Percentiles rank a stretch among this genome's conserved stretches.
phyloP scores from a whole-genome alignment of 2,113 vertebrate species.

The Synchiropus splendidus region DNA sequence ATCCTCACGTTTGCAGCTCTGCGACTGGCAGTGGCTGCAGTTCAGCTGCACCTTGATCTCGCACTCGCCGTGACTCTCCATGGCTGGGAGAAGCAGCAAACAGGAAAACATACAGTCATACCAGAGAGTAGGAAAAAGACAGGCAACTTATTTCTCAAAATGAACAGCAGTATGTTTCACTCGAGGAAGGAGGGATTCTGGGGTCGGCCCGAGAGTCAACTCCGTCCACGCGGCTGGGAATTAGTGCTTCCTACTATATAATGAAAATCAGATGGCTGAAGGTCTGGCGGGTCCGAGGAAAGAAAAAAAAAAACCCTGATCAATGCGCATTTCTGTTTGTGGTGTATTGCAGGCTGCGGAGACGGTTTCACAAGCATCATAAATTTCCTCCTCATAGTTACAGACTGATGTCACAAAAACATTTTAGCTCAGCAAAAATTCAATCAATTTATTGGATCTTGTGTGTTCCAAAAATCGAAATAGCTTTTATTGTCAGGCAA shows the following conservation, averaged over 20 bases:
- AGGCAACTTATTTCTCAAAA: too few relatives aligned
- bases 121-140: slow-evolving; percentile 3
- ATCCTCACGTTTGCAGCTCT: slow-evolving; percentile 75
- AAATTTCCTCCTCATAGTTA: too few relatives aligned
- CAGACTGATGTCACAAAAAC: too few relatives aligned
- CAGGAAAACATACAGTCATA: slow-evolving; percentile 17
- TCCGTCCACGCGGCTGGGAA: slow-evolving; percentile 40
- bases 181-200: slow-evolving; percentile 21
- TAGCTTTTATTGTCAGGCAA: too few relatives aligned
- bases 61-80: slow-evolving; percentile 82
- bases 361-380: neutral
- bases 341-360: neutral
- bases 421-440: too few relatives aligned
- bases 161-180: slow-evolving; percentile 33
- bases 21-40: slow-evolving; percentile 82
- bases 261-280: slow-evolving; percentile 47
- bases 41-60: slow-evolving; percentile 78
- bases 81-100: slow-evolving; percentile 56
- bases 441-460: too few relatives aligned
- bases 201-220: slow-evolving; percentile 31
- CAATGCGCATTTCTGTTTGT: neutral
- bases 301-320: neutral
- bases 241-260: slow-evolving; percentile 42
- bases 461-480: too few relatives aligned
- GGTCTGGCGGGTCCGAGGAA: slow-evolving; percentile 3